phyloP scores from a whole-genome alignment of 2,888 invertebrate species.

The Erpobdella octoculata region DNA sequence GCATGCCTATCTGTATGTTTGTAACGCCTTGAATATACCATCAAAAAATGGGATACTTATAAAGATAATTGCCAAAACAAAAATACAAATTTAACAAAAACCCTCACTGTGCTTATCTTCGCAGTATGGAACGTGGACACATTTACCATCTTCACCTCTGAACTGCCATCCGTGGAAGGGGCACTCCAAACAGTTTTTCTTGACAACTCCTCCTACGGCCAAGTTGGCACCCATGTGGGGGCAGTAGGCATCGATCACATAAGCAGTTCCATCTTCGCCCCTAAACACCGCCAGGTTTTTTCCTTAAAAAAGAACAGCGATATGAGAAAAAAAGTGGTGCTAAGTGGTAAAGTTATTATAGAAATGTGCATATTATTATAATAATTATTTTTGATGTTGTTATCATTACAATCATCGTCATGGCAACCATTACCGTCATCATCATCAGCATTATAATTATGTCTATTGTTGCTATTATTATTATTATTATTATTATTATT shows the following conservation, averaged over 20 bases:
- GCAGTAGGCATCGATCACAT: constrained; percentile 75
- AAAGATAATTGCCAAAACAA: neutral
- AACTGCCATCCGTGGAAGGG: constrained; percentile 85
- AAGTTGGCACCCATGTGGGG: constrained; percentile 83
- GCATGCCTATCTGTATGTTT: no score
- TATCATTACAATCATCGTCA: constrained; percentile 18
- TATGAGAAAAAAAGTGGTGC: neutral
- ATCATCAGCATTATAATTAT: neutral
- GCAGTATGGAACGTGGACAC: constrained; percentile 66
- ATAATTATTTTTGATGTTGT: neutral
- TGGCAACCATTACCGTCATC: neutral
- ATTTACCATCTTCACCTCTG: constrained; percentile 65
- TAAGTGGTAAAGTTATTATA: neutral
- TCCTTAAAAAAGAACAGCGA: no score
- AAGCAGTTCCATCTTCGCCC: constrained; percentile 60
- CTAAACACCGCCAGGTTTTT: constrained; percentile 66
- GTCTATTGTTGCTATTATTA: neutral
- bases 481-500: neutral
- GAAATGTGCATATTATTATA: neutral
- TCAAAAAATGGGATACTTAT: no score
- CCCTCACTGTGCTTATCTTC: constrained; percentile 33
- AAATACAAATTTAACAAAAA: neutral
- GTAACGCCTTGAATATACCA: no score
- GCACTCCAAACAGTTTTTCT: constrained; percentile 72
- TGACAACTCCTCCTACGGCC: constrained; percentile 65